These are phyloP conservation scores for Xenus cinereus DNA, from an alignment of 2,113 vertebrate genomes.

Conservation along the genomic window DNA sequence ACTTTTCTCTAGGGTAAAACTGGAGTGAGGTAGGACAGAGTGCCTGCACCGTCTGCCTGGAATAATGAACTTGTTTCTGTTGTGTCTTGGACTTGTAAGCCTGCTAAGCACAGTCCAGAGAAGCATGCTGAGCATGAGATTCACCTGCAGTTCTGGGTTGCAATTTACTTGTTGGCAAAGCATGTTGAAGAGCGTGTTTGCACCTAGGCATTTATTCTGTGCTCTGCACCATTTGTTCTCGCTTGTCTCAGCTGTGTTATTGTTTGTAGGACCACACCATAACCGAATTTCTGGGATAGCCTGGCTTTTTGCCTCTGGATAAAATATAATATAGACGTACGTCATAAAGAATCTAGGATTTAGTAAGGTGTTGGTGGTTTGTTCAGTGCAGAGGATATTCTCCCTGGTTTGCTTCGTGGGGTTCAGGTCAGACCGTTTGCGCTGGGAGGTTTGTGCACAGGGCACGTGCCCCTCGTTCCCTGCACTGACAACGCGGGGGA, in stretches of 20 bases:
- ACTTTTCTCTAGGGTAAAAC: background rate
- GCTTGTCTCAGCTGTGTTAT: background rate
- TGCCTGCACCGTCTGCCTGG: background rate
- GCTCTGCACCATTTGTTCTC: background rate
- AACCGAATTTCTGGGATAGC: background rate
- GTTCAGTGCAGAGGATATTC: background rate
- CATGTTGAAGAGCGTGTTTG: background rate
- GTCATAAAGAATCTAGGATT: background rate
- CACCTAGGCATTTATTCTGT: background rate
- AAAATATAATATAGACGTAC: background rate
- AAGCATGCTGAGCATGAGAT: background rate
- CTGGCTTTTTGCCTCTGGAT: background rate
- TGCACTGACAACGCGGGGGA: background rate
- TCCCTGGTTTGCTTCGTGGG: accelerated
- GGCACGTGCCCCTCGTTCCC: accelerated
- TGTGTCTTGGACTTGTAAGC: background rate
- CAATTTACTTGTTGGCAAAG: background rate
- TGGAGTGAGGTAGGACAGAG: background rate
- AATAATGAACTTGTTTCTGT: background rate
- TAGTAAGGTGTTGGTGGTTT: background rate
- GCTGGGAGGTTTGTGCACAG: background rate
- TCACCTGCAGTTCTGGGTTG: background rate
- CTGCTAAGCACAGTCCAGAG: background rate
- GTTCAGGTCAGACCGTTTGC: background rate
- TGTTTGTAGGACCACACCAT: background rate